phyloP scores from a whole-genome alignment of 2,888 invertebrate genomes.

The Lumbricus terrestris region DNA sequence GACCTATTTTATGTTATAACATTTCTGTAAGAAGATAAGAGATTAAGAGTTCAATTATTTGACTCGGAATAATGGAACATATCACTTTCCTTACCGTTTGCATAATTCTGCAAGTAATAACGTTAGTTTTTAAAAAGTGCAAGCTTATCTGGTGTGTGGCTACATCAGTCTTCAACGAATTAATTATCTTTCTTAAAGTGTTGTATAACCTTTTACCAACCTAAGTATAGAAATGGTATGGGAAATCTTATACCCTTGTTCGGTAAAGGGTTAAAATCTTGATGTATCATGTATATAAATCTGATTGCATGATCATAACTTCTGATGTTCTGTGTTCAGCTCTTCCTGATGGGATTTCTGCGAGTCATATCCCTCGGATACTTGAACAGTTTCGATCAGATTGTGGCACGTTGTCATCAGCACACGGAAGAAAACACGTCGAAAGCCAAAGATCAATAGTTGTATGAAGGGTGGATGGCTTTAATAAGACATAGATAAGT shows the following conservation, averaged over 20 bases:
- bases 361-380: conserved; percentile 70
- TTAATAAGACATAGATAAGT: background rate
- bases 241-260: too few relatives aligned
- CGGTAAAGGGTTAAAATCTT: too few relatives aligned
- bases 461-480: background rate
- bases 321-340: background rate
- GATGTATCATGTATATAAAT: background rate
- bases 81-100: background rate
- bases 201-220: too few relatives aligned
- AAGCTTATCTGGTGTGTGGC: background rate
- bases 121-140: background rate
- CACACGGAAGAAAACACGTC: background rate
- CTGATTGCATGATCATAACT: background rate
- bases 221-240: too few relatives aligned
- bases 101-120: background rate
- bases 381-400: conserved; percentile 69
- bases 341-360: conserved; percentile 69
- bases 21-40: background rate
- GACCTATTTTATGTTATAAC: too few relatives aligned
- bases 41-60: background rate
- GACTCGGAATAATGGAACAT: background rate
- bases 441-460: background rate
- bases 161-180: background rate
- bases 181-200: background rate
- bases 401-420: conserved; percentile 60